These are phyloP conservation scores for Nephila pilipes DNA, from an alignment of 1,140 invertebrate species.

Conservation along the genomic window DNA sequence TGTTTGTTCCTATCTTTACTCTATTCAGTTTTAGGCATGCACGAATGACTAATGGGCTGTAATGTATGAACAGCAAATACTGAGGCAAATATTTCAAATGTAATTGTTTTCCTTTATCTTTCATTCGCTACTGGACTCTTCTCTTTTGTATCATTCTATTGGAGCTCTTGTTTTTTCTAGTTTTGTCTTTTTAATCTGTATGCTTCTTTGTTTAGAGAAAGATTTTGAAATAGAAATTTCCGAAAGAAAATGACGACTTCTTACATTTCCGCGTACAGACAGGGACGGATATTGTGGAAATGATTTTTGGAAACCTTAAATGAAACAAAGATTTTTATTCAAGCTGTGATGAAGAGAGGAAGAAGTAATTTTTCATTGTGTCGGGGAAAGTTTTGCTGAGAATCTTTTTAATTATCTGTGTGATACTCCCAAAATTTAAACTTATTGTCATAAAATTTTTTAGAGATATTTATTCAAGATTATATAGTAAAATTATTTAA, in stretches of 20 bases:
- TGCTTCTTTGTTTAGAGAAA: background rate
- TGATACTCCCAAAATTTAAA: too few relatives aligned
- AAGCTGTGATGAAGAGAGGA: too few relatives aligned
- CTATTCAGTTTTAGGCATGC: too few relatives aligned
- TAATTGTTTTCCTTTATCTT: background rate
- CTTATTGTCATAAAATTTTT: too few relatives aligned
- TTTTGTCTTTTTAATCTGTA: background rate
- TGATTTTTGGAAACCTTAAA: background rate
- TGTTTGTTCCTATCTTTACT: too few relatives aligned
- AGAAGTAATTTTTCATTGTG: too few relatives aligned
- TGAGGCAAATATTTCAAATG: background rate
- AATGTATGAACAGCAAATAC: background rate
- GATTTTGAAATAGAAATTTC: background rate
- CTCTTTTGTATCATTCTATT: background rate
- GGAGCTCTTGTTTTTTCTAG: background rate
- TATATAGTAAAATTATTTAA: too few relatives aligned
- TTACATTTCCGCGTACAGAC: constrained; percentile 38
- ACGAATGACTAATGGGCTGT: background rate
- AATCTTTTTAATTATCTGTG: too few relatives aligned
- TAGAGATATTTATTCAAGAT: too few relatives aligned
- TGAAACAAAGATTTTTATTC: too few relatives aligned
- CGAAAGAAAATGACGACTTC: constrained; percentile 5
- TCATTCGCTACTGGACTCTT: background rate
- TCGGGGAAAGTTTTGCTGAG: too few relatives aligned
- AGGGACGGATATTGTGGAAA: constrained; percentile 64